Conservation (phyloP, 1,140 invertebrate species). For the Telenomus remus region DNA sequence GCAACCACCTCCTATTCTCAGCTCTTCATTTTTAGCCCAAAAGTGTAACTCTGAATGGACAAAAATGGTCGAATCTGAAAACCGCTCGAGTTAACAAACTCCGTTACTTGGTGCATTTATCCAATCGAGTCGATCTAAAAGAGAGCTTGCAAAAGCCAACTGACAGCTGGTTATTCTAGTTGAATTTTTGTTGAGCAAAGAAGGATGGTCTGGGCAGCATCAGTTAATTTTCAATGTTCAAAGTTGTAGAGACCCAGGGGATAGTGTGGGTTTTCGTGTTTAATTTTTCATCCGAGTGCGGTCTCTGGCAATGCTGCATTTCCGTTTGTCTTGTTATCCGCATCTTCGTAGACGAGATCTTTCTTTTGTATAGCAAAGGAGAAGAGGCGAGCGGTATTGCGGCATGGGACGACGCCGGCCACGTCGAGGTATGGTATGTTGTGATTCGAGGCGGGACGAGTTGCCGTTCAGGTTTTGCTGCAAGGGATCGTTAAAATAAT, state of each 20-base stretch:
- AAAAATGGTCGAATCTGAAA: background rate
- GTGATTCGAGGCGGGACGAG: slow-evolving; percentile 61
- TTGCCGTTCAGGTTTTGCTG: slow-evolving; percentile 74
- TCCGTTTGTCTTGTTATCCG: slow-evolving; percentile 18
- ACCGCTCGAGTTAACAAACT: slow-evolving; percentile 10
- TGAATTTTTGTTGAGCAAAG: no score
- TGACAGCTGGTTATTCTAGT: slow-evolving; percentile 1
- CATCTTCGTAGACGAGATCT: slow-evolving; percentile 38
- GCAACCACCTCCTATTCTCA: slow-evolving; percentile 7
- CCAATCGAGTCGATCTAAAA: slow-evolving; percentile 9
- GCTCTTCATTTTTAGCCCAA: slow-evolving; percentile 10
- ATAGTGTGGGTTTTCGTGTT: no score
- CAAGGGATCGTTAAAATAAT: slow-evolving; percentile 75
- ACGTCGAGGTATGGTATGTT: slow-evolving; percentile 44
- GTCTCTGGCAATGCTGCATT: slow-evolving; percentile 37
- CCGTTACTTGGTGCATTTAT: slow-evolving; percentile 30
- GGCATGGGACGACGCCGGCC: slow-evolving; percentile 20
- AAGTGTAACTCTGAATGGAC: no score
- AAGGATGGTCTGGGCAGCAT: slow-evolving; percentile 10
- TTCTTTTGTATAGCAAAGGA: slow-evolving; percentile 49
- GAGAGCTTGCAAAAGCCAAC: slow-evolving; percentile 10
- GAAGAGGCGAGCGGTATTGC: slow-evolving; percentile 20
- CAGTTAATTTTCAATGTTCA: no score
- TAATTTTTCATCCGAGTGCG: no score
- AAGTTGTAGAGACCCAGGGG: no score